Evolutionary conservation across 2,113 vertebrate species (phyloP), one percentile per base, ranked within the genome.

Genomic region (Marmota monax): DNA sequence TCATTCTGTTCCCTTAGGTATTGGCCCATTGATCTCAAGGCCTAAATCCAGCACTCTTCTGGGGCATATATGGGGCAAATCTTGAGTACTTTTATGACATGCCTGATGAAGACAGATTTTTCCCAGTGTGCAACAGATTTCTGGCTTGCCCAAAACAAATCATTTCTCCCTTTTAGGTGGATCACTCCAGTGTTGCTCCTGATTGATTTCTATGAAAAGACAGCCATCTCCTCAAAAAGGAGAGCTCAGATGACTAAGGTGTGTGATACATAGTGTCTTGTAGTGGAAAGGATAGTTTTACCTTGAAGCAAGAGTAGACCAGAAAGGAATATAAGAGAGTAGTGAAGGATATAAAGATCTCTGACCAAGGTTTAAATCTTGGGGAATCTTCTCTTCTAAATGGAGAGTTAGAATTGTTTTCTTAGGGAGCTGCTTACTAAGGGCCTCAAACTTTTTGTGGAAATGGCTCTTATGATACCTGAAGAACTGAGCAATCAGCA

Each of bases 191-290:
- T 99, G 20, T 98, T 99, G 73, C 97, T 99, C 74, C 98, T 99
- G 83, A 99, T 99, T 96, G 99, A 99, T 97, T 99, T 99, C 96
- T 99, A 99, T 98, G 99, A 99, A 98, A 99, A 99, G 98, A 99
- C 99, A 96, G 99, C 99, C 5, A 99, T 99, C 37, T 99, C 99
- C 39, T 99, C 99, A 87, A 99, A 99, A 97, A 99, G 99, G 93
- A 99, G 99, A 98, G 98, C 99, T 39, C 99, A 99, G 96, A 99
- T 99, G 99, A 99, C 99, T 97, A 99, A 99, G 99, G 99, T 99
- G 73, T 7, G 10, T 94, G n/a, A 85, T 86, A 32, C 29, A 48
- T 7, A 45, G 22, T 94, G 2, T 79, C 48, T 45, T 74, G 2
- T 95, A 48, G 5, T 78, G 79, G 77, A 18, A 37, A 82, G 25